A percentile compares a stretch with the other conserved stretches of the same genome.
Conservation (phyloP, 2,888 invertebrate species). For the Leptopilina myrica region DNA sequence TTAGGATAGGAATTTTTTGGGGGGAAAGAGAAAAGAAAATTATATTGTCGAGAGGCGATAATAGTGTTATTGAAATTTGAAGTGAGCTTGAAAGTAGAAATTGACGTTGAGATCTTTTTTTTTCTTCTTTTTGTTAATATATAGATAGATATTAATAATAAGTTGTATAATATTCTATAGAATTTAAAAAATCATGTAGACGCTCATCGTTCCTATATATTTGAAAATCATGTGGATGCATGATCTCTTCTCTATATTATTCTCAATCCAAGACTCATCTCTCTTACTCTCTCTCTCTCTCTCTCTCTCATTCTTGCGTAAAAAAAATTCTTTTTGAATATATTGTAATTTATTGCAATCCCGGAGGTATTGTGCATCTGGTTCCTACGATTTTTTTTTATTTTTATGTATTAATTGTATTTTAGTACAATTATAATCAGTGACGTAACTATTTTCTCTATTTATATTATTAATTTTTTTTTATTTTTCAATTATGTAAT, state of each 20-base stretch:
- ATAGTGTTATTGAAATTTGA: neutral
- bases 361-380: slow-evolving; percentile 75
- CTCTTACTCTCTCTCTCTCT: neutral
- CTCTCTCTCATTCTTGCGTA: slow-evolving; percentile 16
- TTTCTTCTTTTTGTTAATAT: neutral
- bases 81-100: slow-evolving; percentile 1
- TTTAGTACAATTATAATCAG: slow-evolving; percentile 40
- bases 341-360: slow-evolving; percentile 51
- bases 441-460: slow-evolving; percentile 62
- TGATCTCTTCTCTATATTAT: slow-evolving; percentile 41
- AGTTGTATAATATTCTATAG: neutral
- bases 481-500: neutral
- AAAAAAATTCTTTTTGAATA: slow-evolving; percentile 44
- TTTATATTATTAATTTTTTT: neutral
- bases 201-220: slow-evolving; percentile 3
- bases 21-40: too few relatives aligned
- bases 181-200: neutral
- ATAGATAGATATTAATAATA: slow-evolving; percentile 10
- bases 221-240: slow-evolving; percentile 45
- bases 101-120: too few relatives aligned
- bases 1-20: neutral
- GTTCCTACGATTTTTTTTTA: slow-evolving; percentile 66
- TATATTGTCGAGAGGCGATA: neutral
- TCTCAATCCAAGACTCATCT: slow-evolving; percentile 36
- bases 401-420: slow-evolving; percentile 48